Evolutionary conservation across 2,888 invertebrate genomes (phyloP).

Genomic region (Neria commutata): DNA sequence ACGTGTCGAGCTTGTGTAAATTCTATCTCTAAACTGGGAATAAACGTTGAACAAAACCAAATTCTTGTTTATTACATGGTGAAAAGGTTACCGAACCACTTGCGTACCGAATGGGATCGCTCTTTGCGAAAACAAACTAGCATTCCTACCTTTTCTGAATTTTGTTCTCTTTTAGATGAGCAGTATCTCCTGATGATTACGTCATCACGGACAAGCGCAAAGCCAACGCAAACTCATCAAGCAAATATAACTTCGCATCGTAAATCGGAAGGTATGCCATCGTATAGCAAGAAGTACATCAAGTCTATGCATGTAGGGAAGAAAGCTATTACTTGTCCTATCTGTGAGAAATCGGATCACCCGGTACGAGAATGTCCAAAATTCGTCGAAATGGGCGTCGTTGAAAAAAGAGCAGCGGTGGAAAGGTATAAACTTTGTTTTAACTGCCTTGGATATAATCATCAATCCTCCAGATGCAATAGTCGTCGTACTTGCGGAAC

Average conservation of each 20-base stretch:
- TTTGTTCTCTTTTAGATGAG: conserved; percentile 10
- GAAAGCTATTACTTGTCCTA: not conserved
- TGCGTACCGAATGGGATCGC: not conserved
- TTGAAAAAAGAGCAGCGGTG: too few species aligned
- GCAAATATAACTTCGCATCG: too few species aligned
- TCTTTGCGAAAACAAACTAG: not conserved
- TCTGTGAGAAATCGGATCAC: not conserved
- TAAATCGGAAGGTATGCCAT: too few species aligned
- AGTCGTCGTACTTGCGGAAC: too few species aligned
- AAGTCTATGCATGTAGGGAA: not conserved
- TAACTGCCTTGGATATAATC: not conserved
- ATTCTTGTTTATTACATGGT: conserved; percentile 2
- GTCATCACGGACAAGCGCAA: too few species aligned
- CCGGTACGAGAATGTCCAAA: not conserved
- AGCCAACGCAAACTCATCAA: too few species aligned
- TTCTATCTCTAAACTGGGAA: not conserved
- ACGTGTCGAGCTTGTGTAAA: not conserved
- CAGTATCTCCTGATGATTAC: conserved; percentile 16
- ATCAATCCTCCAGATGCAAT: not conserved
- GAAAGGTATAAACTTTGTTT: not conserved
- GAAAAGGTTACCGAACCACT: not conserved
- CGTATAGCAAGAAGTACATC: not conserved
- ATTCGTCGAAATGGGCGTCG: too few species aligned
- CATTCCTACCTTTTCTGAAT: not conserved
- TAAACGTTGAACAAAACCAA: conserved; percentile 7